These are phyloP conservation scores for Callionymus lyra DNA, from an alignment of 2,113 vertebrate genomes.

Conservation along the genomic window DNA sequence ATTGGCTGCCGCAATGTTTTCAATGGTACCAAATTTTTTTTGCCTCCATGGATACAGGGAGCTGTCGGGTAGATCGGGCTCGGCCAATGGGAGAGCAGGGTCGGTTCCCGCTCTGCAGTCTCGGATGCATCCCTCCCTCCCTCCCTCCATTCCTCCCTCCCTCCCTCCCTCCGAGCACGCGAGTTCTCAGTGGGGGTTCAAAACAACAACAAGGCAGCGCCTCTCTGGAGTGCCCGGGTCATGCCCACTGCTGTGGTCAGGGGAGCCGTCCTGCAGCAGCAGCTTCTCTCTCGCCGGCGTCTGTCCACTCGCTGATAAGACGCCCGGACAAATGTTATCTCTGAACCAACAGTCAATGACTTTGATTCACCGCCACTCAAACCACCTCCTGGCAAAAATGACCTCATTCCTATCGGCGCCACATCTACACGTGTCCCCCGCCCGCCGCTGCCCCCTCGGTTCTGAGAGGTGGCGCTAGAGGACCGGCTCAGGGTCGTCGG, in stretches of 20 bases:
- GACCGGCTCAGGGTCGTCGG: slow-evolving; percentile 27
- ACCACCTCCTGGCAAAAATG: slow-evolving; percentile 41
- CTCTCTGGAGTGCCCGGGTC: slow-evolving; percentile 32
- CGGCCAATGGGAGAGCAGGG: slow-evolving; percentile 60
- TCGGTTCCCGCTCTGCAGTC: slow-evolving; percentile 54
- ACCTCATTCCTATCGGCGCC: slow-evolving; percentile 37
- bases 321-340: slow-evolving; percentile 4
- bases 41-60: slow-evolving; percentile 72
- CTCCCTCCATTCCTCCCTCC: slow-evolving; percentile 40
- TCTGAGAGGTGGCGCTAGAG: slow-evolving; percentile 51
- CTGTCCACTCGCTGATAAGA: neutral
- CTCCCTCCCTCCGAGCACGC: slow-evolving; percentile 42
- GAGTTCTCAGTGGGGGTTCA: slow-evolving; percentile 56
- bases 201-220: slow-evolving; percentile 58
- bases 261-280: slow-evolving; percentile 2
- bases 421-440: slow-evolving; percentile 8
- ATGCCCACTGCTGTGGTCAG: slow-evolving; percentile 14
- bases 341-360: slow-evolving; percentile 9
- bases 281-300: slow-evolving; percentile 1
- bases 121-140: slow-evolving; percentile 51
- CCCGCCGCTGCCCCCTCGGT: neutral
- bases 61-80: slow-evolving; percentile 48
- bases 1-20: slow-evolving; percentile 63
- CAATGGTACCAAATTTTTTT: slow-evolving; percentile 65
- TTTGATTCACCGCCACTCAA: slow-evolving; percentile 28